Evolutionary conservation across 2,797 vertebrate species (phyloP), one percentile per base, ranked within the genome.

Genomic region (Apodemus agrarius): DNA sequence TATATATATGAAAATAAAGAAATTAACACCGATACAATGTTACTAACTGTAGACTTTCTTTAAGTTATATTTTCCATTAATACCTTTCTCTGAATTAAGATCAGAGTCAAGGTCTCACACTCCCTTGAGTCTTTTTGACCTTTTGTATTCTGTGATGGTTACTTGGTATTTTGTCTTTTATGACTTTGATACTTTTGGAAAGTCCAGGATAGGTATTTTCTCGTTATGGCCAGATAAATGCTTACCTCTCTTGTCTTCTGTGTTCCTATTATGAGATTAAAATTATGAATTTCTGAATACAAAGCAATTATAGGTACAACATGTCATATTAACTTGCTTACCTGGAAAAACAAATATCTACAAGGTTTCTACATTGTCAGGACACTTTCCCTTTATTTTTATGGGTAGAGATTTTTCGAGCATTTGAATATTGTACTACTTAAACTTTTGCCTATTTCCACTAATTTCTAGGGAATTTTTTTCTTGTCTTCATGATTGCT

Each of bases 301-400:
- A 78, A 65, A 63, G 34, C 24, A 11, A 67, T 59, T 59, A 26
- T 24, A 52, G 49, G 12, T 81, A 43, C 5, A 63, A 87, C 3
- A 24, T 81, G 74, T 59, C 17, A 78, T 82, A 49, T 79, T 85
- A 86, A 67, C 22, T 61, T 90, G 29, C 49, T 90, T 29, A 40
- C 43, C 82, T 76, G 34, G 11, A 78, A 82, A 74, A 93, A 3
- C 12, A 57, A 17, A 24, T 61, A 3, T 94, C 57, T 65, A 49
- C 29, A 31, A 74, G 37, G 46, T 46, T 89, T 82, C 49, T 43
- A 13, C 22, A 31, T 26, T 81, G 19, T 80, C 37, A 80, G 74
- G 49, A 57, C 59, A 81, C 29, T 78, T 72, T 81, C 72, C 26
- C 14, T 22, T 91, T 89, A 93, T 91, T 79, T 85, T 93, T 93